Evolutionary conservation across 2,113 vertebrate genomes (phyloP).

Genomic region (Caranx ignobilis): DNA sequence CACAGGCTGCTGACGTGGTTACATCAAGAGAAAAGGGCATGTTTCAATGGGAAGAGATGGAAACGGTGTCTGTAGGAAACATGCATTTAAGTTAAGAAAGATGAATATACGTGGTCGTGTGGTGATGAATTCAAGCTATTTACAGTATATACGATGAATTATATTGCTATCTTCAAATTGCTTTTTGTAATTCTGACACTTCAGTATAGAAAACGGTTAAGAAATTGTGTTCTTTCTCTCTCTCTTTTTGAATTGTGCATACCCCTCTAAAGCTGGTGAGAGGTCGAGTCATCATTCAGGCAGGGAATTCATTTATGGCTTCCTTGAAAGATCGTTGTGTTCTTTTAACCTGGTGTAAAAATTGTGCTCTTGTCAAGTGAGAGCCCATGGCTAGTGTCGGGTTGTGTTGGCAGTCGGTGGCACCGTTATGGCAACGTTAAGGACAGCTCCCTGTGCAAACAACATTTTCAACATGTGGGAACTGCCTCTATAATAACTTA

Average conservation of each 20-base stretch:
- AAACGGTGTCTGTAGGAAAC: constrained; percentile 6
- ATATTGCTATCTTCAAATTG: constrained; percentile 59
- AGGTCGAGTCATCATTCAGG: constrained; percentile 41
- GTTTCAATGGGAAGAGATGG: constrained; percentile 5
- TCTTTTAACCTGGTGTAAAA: constrained; percentile 33
- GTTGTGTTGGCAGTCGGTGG: constrained; percentile 56
- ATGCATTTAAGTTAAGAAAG: constrained; percentile 3
- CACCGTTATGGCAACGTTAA: constrained; percentile 43
- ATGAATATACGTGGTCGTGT: neutral
- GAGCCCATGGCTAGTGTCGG: constrained; percentile 19
- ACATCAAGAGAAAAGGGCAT: neutral
- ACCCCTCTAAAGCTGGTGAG: neutral
- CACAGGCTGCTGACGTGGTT: neutral
- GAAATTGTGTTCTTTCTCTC: constrained; percentile 24
- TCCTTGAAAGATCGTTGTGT: constrained; percentile 26
- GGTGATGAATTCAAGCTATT: constrained; percentile 14
- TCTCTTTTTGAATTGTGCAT: constrained; percentile 26
- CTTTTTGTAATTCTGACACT: constrained; percentile 28
- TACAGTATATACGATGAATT: constrained; percentile 16
- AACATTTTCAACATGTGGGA: constrained; percentile 44
- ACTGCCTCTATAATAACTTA: constrained; percentile 24
- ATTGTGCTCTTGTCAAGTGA: constrained; percentile 63
- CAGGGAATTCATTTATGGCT: constrained; percentile 58
- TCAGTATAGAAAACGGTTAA: constrained; percentile 34
- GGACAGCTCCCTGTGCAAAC: constrained; percentile 67